These are phyloP conservation scores for Hippocampus zosterae DNA, from an alignment of 2,113 vertebrate genomes.

Conservation along the genomic window DNA sequence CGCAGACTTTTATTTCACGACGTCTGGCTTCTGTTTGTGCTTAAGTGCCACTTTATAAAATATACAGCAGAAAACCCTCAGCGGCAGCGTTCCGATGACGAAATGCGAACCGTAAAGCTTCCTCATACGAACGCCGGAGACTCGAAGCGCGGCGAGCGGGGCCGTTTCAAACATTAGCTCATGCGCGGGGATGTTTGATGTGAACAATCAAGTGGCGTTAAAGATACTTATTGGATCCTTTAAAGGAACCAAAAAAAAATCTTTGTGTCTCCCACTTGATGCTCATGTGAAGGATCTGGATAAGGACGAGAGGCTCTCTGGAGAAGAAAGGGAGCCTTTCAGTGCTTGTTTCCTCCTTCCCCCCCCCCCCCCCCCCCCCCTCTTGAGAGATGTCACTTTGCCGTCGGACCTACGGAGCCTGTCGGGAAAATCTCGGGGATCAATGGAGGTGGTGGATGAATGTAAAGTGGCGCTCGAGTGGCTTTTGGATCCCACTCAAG, in stretches of 20 bases:
- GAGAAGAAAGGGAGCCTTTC: conserved; percentile 59
- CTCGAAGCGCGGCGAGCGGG: not conserved
- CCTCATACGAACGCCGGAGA: not conserved
- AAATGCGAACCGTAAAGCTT: not conserved
- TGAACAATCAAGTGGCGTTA: conserved; percentile 21
- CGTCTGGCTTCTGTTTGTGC: conserved; percentile 51
- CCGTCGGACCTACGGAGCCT: conserved; percentile 49
- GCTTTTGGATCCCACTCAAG: conserved; percentile 3
- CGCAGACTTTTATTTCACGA: conserved; percentile 49
- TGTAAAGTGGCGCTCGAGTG: conserved; percentile 1
- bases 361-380: conserved; percentile 29
- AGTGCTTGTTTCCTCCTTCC: conserved; percentile 46
- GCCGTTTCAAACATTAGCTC: not conserved
- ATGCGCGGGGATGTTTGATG: not conserved
- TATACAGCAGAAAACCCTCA: conserved; percentile 22
- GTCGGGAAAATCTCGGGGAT: conserved; percentile 47
- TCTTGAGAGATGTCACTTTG: conserved; percentile 65
- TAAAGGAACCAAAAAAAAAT: conserved; percentile 15
- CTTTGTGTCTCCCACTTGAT: conserved; percentile 47
- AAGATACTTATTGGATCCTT: conserved; percentile 37
- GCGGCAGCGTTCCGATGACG: not conserved
- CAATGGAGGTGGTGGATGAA: conserved; percentile 34
- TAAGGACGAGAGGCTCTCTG: conserved; percentile 30
- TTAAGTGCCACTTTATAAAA: conserved; percentile 49
- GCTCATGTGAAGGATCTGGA: conserved; percentile 36